Base-by-base conservation (phyloP, 2,113 vertebrate species). In the Nicator chloris region DNA sequence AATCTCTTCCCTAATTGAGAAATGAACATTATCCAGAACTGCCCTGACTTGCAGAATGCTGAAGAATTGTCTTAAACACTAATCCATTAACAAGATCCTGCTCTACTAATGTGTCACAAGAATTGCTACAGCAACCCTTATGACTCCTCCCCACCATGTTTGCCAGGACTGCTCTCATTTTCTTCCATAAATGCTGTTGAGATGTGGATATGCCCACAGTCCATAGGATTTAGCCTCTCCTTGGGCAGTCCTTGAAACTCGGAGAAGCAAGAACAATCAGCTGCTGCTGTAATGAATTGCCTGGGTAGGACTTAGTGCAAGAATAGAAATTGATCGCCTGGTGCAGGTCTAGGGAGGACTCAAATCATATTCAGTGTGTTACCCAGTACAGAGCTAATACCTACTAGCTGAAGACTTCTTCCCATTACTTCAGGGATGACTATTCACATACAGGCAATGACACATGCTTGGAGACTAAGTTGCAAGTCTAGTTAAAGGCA, bases 1-100 rank as follows among this genome's bases (percentile, higher is more conserved):
- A 96, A 54, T 96, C 95, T 94, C 59, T 90, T 59, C 33, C 30
- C 40, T 81, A 86, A 81, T 86, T 97, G 86, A 93, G 95, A 96
- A 97, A 93, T 7, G 1, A 37, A 51, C 51, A 83, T 86, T 78
- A 86, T 71, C 44, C 33, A 78, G 82, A 90, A 93, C 69, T 93
- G 95, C 47, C 91, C 82, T 45, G 72, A 93, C 94, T 86, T 96
- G 94, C 64, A 88, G 44, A 93, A 88, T 63, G 88, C 82, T 88
- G 21, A 86, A 83, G 91, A 96, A 93, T 94, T 90, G 92, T 66
- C 90, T 93, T 92, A 90, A 93, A 86, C 60, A 44, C 76, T 93
- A 94, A 95, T 88, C 88, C 86, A 51, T 70, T 92, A 96, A 92
- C 76, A 93, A 92, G 88, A 86, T 50, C 86, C 81, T 92, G 82